Evolutionary conservation across 1,140 invertebrate genomes (phyloP).

Genomic region (Macrosteles quadrilineatus): DNA sequence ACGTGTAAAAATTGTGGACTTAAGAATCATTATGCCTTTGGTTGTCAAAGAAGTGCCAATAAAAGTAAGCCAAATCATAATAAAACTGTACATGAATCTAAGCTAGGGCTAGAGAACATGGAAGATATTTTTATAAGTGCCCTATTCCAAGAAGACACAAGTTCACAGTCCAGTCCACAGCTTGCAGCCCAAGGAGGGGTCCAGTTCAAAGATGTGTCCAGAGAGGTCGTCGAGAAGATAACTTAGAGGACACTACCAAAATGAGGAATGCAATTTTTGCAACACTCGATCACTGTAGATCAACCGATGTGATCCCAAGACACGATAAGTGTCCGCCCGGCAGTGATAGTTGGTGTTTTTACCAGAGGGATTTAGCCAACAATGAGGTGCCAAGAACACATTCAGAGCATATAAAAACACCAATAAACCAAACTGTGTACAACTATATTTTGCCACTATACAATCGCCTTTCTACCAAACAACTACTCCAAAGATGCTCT

Average conservation of each 20-base stretch:
- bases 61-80: too few species aligned
- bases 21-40: too few species aligned
- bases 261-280: not conserved
- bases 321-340: not conserved
- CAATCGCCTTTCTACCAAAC: not conserved
- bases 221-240: too few species aligned
- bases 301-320: not conserved
- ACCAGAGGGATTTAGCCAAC: not conserved
- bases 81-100: too few species aligned
- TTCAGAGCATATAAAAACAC: not conserved
- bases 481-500: not conserved
- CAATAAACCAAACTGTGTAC: not conserved
- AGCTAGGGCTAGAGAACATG: too few species aligned
- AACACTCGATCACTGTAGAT: not conserved
- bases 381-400: not conserved
- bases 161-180: too few species aligned
- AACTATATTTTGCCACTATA: not conserved
- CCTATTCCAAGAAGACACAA: too few species aligned
- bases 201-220: too few species aligned
- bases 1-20: too few species aligned
- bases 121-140: too few species aligned
- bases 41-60: too few species aligned
- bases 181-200: too few species aligned
- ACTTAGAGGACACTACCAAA: slow-evolving; percentile 1
- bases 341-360: not conserved